Percentiles rank a stretch among this genome's conserved stretches.
These are phyloP conservation scores for Orbicella faveolata DNA, from an alignment of 64 coral and sea anemone genomes.

Conservation along the genomic window DNA sequence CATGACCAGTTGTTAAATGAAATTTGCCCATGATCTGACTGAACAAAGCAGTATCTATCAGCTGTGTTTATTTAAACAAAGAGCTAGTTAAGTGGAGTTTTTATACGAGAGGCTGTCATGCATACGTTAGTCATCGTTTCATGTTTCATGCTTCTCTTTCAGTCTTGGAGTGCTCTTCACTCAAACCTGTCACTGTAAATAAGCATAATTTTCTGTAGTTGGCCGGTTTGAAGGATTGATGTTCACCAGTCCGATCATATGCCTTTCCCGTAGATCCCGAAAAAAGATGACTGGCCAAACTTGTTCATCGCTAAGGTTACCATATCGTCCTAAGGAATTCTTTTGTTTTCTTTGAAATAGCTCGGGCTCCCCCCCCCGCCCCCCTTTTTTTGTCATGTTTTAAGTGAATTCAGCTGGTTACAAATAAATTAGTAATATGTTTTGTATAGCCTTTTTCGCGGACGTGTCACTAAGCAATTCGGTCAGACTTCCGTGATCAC, in stretches of 20 bases:
- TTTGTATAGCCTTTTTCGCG: background rate
- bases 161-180: background rate
- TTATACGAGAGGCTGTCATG: background rate
- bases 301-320: background rate
- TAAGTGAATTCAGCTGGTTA: background rate
- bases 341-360: background rate
- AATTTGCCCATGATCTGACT: background rate
- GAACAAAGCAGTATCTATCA: background rate
- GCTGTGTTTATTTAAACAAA: background rate
- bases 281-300: background rate
- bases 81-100: background rate
- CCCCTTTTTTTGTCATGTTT: background rate
- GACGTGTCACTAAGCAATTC: slow-evolving; percentile 2
- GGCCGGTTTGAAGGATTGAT: background rate
- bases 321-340: background rate
- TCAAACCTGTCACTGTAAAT: background rate
- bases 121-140: background rate
- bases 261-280: background rate
- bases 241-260: too few species aligned
- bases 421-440: background rate
- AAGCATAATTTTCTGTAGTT: background rate
- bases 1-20: background rate
- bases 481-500: slow-evolving; percentile 60
- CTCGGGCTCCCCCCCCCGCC: background rate
- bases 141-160: background rate